These are phyloP conservation scores for Hyaena hyaena DNA, from an alignment of 2,113 vertebrate genomes.

Conservation along the genomic window DNA sequence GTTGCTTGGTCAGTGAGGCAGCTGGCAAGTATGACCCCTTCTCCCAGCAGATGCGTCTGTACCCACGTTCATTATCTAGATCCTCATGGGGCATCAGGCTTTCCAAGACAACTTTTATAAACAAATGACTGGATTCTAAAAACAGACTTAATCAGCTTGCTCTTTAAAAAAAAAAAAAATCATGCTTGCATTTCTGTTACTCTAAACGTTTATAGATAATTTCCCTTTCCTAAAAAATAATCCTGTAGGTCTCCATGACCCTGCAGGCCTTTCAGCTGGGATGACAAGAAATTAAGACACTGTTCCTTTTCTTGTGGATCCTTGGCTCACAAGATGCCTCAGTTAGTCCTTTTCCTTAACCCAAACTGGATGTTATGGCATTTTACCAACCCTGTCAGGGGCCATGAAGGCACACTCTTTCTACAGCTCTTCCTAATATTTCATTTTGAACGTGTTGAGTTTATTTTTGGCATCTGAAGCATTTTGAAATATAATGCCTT, in stretches of 20 bases:
- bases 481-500: neutral
- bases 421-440: neutral
- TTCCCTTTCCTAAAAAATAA: neutral
- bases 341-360: neutral
- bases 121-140: neutral
- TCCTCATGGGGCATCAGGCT: neutral
- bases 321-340: neutral
- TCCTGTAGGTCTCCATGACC: neutral
- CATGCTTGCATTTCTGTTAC: neutral
- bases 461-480: neutral
- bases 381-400: neutral
- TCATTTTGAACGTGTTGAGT: neutral
- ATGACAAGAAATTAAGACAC: neutral
- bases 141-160: neutral
- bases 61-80: neutral
- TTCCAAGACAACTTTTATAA: neutral
- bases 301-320: neutral
- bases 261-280: neutral
- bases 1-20: neutral
- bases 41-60: neutral
- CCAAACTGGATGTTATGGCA: neutral
- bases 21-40: neutral
- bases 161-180: too few relatives aligned
- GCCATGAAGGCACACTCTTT: neutral
- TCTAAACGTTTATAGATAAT: neutral